Conservation (phyloP, 2,888 invertebrate genomes). For the Eilema griseolum region DNA sequence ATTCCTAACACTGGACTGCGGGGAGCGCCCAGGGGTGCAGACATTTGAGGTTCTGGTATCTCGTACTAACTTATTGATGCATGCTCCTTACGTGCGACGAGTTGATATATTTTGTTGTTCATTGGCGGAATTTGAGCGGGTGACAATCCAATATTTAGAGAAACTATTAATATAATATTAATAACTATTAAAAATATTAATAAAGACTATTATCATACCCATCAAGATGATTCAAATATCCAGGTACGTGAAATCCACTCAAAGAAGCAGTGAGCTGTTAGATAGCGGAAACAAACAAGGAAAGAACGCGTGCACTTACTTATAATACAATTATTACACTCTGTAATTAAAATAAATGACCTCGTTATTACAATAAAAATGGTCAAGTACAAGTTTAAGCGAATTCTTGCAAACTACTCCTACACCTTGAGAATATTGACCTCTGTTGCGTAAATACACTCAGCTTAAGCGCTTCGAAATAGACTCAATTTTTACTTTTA, state of each 20-base stretch:
- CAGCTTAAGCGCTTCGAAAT: constrained; percentile 10
- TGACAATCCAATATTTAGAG: too few species aligned
- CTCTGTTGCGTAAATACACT: constrained; percentile 39
- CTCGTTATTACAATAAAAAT: constrained; percentile 34
- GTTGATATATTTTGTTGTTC: too few species aligned
- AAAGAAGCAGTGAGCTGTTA: not conserved
- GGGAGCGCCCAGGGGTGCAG: too few species aligned
- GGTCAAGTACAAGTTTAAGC: constrained; percentile 46
- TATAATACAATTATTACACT: constrained; percentile 8
- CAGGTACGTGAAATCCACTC: not conserved
- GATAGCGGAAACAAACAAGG: not conserved
- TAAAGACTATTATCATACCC: too few species aligned
- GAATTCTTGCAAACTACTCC: constrained; percentile 27
- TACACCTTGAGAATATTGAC: constrained; percentile 44
- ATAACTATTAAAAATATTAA: too few species aligned
- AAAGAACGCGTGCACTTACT: not conserved
- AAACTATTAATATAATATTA: too few species aligned
- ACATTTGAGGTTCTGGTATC: too few species aligned
- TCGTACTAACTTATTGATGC: too few species aligned
- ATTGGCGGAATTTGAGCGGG: too few species aligned
- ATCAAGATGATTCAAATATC: not conserved
- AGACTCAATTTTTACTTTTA: constrained; percentile 1
- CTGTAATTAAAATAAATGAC: constrained; percentile 24
- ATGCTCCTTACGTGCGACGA: too few species aligned
- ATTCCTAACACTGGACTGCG: too few species aligned